Conservation (phyloP, 2,113 vertebrate species). For the Spermophilus dauricus region DNA sequence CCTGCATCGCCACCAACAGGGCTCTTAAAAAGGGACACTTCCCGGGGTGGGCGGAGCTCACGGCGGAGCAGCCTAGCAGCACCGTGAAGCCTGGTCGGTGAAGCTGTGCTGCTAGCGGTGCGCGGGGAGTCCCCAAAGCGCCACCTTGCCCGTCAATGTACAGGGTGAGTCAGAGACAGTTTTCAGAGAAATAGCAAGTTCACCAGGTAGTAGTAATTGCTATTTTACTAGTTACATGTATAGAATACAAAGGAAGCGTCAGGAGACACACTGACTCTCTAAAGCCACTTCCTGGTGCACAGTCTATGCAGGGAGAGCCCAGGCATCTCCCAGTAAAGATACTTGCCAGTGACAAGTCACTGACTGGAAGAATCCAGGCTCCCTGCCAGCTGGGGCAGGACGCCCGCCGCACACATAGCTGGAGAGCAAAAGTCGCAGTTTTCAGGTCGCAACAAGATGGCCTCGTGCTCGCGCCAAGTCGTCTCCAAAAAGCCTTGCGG, state of each 20-base stretch:
- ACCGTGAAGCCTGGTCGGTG: neutral
- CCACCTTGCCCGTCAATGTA: neutral
- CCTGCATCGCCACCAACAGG: neutral
- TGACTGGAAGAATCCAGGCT: neutral
- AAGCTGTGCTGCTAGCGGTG: neutral
- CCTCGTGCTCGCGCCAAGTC: neutral
- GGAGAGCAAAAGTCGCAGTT: neutral
- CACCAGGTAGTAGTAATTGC: neutral
- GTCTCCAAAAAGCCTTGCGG: accelerated
- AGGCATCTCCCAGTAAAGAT: constrained; percentile 1
- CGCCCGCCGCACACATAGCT: neutral
- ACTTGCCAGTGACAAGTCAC: neutral
- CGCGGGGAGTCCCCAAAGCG: neutral
- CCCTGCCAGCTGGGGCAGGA: neutral
- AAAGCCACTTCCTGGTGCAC: constrained; percentile 37
- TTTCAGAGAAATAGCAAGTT: neutral
- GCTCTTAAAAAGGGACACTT: neutral
- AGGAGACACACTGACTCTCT: constrained; percentile 22
- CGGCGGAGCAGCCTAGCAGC: accelerated
- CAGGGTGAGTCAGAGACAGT: constrained; percentile 56
- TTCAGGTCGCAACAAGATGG: neutral
- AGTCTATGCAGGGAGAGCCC: neutral
- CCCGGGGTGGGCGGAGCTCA: neutral
- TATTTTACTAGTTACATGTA: constrained; percentile 46
- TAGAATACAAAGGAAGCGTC: constrained; percentile 59